A percentile compares a stretch with the other conserved stretches of the same genome.
Evolutionary conservation across 1,140 invertebrate genomes (phyloP).

Genomic region (Rhopalosiphum padi): DNA sequence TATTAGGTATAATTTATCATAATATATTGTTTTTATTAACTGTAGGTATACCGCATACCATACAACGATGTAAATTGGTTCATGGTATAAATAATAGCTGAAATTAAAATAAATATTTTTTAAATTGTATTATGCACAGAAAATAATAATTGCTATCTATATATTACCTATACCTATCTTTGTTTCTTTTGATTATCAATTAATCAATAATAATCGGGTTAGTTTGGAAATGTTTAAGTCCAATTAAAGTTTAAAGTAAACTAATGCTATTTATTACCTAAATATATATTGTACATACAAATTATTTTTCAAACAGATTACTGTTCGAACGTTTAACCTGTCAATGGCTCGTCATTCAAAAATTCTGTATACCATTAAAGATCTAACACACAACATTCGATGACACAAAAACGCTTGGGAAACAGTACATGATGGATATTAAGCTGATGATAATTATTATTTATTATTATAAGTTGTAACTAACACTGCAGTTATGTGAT

Average conservation of each 20-base stretch:
- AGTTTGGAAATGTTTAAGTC: background rate
- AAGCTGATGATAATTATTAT: background rate
- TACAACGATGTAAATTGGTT: background rate
- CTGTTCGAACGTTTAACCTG: no score
- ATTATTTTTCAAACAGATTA: background rate
- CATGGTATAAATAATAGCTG: background rate
- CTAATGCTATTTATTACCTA: background rate
- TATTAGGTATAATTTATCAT: background rate
- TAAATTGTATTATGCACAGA: background rate
- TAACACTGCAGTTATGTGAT: background rate
- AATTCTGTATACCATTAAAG: no score
- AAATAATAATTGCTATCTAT: background rate
- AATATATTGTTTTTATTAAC: background rate
- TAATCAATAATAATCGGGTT: background rate
- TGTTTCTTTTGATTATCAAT: background rate
- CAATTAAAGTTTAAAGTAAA: background rate
- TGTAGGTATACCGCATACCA: background rate
- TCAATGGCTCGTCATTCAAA: no score
- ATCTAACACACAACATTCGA: no score
- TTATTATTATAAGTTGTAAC: background rate
- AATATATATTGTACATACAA: background rate
- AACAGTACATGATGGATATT: background rate
- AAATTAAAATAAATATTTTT: background rate
- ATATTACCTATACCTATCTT: background rate
- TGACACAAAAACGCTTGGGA: background rate